phyloP scores from a whole-genome alignment of 1,140 invertebrate species.

The Pemphigus obesinymphae region DNA sequence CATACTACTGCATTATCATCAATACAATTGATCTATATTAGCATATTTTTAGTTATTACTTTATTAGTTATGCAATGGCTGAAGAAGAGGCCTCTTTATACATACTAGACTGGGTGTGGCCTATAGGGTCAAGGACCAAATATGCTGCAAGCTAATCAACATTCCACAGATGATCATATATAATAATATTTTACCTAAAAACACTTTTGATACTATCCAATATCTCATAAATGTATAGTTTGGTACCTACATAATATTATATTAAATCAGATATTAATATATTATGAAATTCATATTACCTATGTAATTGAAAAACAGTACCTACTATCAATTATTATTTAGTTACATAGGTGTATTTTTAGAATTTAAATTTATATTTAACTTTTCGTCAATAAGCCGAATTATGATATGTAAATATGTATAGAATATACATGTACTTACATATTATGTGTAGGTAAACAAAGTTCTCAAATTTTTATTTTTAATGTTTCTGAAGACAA shows the following conservation, averaged over 20 bases:
- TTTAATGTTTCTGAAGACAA: not conserved
- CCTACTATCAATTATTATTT: too few species aligned
- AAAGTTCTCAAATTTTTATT: not conserved
- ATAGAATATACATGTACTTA: too few species aligned
- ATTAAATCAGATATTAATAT: not conserved
- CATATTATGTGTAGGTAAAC: too few species aligned
- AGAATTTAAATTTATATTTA: too few species aligned
- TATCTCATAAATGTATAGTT: not conserved
- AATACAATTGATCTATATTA: constrained; percentile 22
- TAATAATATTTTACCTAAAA: constrained; percentile 30
- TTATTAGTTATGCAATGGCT: not conserved
- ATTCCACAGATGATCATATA: constrained; percentile 8
- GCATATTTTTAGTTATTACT: not conserved
- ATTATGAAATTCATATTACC: too few species aligned
- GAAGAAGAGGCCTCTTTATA: constrained; percentile 20
- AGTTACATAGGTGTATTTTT: not conserved
- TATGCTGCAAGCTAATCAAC: constrained; percentile 34
- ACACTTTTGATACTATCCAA: not conserved
- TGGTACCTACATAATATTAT: too few species aligned
- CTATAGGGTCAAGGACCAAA: constrained; percentile 38
- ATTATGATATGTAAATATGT: not conserved
- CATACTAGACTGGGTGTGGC: constrained; percentile 30
- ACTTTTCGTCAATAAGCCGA: too few species aligned
- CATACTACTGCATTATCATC: not conserved
- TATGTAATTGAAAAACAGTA: too few species aligned